phyloP scores from a whole-genome alignment of 1,140 invertebrate species.

The Stegodyphus dumicola region DNA sequence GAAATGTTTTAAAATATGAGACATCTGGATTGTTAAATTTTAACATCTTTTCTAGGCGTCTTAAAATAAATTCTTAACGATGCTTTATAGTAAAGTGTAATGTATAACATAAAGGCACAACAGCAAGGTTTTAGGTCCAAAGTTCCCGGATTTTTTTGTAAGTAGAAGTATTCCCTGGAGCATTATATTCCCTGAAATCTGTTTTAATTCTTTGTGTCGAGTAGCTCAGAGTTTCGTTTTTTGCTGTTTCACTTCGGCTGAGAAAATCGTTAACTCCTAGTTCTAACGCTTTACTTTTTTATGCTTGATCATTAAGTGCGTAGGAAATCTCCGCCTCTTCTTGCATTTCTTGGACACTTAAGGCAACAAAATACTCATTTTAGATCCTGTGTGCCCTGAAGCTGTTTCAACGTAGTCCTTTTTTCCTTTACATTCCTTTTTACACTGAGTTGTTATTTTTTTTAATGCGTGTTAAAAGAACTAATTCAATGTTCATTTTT shows the following conservation, averaged over 20 bases:
- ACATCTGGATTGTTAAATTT: too few species aligned
- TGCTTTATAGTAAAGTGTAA: too few species aligned
- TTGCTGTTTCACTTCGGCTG: slow-evolving; percentile 3
- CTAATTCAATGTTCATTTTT: slow-evolving; percentile 55
- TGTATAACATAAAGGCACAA: too few species aligned
- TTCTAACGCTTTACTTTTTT: slow-evolving; percentile 7
- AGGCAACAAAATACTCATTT: slow-evolving; percentile 42
- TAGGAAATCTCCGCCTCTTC: slow-evolving; percentile 6
- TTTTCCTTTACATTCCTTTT: slow-evolving; percentile 19
- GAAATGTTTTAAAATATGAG: too few species aligned
- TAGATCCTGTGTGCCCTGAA: slow-evolving; percentile 17
- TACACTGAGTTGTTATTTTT: slow-evolving; percentile 8
- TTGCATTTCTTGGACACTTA: slow-evolving; percentile 22
- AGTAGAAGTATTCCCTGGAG: slow-evolving; percentile 7
- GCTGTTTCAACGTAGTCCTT: slow-evolving; percentile 13
- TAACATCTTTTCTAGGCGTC: neutral
- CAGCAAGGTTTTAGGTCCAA: too few species aligned
- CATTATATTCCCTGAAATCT: slow-evolving; percentile 64
- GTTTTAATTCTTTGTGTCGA: neutral
- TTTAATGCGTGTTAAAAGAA: slow-evolving; percentile 39
- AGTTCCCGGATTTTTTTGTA: too few species aligned
- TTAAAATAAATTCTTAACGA: slow-evolving; percentile 51
- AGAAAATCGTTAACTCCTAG: slow-evolving; percentile 18
- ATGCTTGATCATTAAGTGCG: slow-evolving; percentile 24
- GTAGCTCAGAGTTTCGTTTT: neutral